Evolutionary conservation across 2,888 invertebrate genomes (phyloP), one percentile per base, ranked within the genome.

Genomic region (Zygaena filipendulae): DNA sequence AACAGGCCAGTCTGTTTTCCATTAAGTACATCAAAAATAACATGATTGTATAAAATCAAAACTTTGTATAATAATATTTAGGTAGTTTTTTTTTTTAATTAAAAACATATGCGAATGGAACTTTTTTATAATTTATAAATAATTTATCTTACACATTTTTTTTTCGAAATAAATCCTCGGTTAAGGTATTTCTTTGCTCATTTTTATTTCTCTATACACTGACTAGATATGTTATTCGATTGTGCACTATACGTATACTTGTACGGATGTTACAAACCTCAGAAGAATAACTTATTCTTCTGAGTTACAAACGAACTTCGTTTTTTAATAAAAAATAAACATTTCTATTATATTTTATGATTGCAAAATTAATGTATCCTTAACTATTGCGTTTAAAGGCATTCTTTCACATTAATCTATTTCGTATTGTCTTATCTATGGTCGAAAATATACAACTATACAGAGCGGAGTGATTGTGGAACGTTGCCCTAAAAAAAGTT

Each of bases 371-470:
- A 74, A 72, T 66, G 49, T 64, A 71, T 63, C 49, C 62, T 56
- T 68, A 71, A 61, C 74, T 75, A 75, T 75, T 74, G 75, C 71
- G 50, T 63, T 66, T 48, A 58, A 77, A 75, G 77, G 77, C 77
- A 72, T 74, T 56, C 58, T 52, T 54, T 38, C 38, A 41, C 42
- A 59, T 56, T 49, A 62, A 51, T 62, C 66, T 75, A 71, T 75
- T 66, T 74, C 61, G 75, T 77, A 77, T 77, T 77, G 77, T 77
- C 77, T 74, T 72, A 72, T 63, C 72, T 74, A 75, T 74, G 74
- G 71, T 74, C 72, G 45, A 68, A 67, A 61, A 52, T 62, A 66
- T 60, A 58, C 41, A 48, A 35, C n/a, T n/a, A 40, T 39, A 41
- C 41, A 42, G 23, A 39, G 13, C 21, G 37, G 36, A 30, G 34